phyloP scores from a whole-genome alignment of 2,113 vertebrate genomes.

The Dolichotis patagonum region DNA sequence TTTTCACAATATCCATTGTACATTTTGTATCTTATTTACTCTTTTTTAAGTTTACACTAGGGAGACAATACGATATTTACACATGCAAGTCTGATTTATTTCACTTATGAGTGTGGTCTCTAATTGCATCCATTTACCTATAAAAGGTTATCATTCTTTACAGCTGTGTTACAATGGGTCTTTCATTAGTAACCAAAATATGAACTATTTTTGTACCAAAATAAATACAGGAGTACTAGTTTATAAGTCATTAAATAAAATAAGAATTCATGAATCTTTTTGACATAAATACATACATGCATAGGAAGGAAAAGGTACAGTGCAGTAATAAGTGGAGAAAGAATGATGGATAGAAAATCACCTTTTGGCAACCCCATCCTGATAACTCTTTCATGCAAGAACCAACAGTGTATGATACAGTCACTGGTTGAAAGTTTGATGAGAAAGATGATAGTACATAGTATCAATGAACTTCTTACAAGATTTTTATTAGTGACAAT shows the following conservation, averaged over 20 bases:
- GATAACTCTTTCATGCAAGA: slow-evolving; percentile 20
- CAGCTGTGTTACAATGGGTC: not conserved
- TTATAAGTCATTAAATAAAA: not conserved
- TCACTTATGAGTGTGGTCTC: no score
- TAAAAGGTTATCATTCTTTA: no score
- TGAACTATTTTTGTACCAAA: not conserved
- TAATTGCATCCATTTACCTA: no score
- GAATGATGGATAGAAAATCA: not conserved
- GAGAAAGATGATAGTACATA: not conserved
- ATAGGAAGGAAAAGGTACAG: not conserved
- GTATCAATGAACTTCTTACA: not conserved
- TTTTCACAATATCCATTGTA: no score
- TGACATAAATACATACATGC: not conserved
- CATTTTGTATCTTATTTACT: no score
- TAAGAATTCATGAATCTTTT: not conserved
- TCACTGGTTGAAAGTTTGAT: not conserved
- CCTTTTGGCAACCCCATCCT: not conserved
- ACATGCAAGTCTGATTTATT: no score
- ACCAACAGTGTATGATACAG: not conserved
- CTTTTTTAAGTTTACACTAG: no score
- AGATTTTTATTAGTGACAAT: not conserved
- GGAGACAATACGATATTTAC: no score
- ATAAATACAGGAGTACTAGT: not conserved
- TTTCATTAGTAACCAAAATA: not conserved
- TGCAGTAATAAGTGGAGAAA: not conserved